Evolutionary conservation across 2,113 vertebrate species (phyloP).

Genomic region (Silurus asotus): DNA sequence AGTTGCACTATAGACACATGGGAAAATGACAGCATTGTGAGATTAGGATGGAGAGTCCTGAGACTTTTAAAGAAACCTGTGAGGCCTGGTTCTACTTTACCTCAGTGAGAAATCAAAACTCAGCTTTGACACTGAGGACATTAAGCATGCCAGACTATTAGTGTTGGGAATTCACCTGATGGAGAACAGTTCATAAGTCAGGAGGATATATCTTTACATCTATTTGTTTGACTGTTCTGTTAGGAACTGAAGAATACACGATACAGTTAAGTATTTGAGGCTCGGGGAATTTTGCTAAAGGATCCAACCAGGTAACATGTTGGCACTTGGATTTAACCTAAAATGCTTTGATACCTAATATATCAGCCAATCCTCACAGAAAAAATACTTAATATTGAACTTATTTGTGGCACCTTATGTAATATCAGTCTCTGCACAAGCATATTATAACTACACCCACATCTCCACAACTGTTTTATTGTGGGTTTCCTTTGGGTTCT

Average conservation of each 20-base stretch:
- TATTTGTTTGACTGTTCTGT: neutral
- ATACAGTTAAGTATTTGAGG: neutral
- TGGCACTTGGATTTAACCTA: neutral
- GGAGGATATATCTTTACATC: neutral
- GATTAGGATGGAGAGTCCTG: slow-evolving; percentile 11
- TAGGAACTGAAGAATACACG: too few relatives aligned
- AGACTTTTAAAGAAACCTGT: neutral
- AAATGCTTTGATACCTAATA: neutral
- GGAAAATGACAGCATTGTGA: neutral
- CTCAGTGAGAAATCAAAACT: slow-evolving; percentile 14
- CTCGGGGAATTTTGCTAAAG: neutral
- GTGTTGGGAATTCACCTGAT: neutral
- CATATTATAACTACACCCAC: neutral
- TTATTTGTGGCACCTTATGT: neutral
- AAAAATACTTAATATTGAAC: neutral
- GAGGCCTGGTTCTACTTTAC: slow-evolving; percentile 27
- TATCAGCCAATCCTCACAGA: neutral
- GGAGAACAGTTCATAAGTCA: slow-evolving; percentile 2
- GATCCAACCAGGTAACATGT: neutral
- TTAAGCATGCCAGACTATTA: slow-evolving; percentile 16
- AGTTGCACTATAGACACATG: neutral
- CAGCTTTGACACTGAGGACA: neutral
- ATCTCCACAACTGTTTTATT: neutral
- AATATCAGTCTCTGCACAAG: neutral
- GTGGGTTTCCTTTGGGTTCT: neutral